These are phyloP conservation scores for Suillia variegata DNA, from an alignment of 2,888 invertebrate species.

Conservation along the genomic window DNA sequence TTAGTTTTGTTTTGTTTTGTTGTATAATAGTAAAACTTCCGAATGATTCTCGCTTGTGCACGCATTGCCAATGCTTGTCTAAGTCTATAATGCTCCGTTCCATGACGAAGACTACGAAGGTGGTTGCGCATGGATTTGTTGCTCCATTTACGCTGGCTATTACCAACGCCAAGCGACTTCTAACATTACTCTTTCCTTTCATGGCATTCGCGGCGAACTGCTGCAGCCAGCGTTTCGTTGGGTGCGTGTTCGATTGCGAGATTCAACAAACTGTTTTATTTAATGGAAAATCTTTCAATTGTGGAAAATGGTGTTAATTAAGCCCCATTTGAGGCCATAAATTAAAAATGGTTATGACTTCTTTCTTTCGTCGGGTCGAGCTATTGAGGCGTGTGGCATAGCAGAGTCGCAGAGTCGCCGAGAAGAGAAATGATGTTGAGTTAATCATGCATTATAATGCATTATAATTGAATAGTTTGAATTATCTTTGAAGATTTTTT, in stretches of 20 bases:
- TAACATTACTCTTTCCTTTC: background rate
- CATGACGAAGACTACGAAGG: too few relatives aligned
- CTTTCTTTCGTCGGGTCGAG: background rate
- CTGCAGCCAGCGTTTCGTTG: background rate
- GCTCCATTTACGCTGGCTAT: background rate
- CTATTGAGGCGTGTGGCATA: background rate
- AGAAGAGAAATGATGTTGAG: too few relatives aligned
- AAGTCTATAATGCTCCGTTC: too few relatives aligned
- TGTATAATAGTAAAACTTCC: too few relatives aligned
- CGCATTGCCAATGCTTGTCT: too few relatives aligned
- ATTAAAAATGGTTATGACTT: conserved; percentile 51
- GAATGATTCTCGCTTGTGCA: too few relatives aligned
- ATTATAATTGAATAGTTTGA: too few relatives aligned
- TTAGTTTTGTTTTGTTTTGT: background rate
- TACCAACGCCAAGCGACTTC: background rate
- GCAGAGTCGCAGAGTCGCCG: background rate
- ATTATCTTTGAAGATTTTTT: too few relatives aligned
- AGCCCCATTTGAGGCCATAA: conserved; percentile 50
- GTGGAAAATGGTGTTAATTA: conserved; percentile 52
- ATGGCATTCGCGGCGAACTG: background rate
- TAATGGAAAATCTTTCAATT: conserved; percentile 53
- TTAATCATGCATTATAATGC: too few relatives aligned
- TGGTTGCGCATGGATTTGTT: background rate
- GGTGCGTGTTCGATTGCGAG: background rate
- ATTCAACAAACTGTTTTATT: conserved; percentile 44